Percentiles rank a stretch among this genome's conserved stretches.
These are phyloP conservation scores for Megamerina dolium DNA, from an alignment of 2,888 invertebrate genomes.

Conservation along the genomic window DNA sequence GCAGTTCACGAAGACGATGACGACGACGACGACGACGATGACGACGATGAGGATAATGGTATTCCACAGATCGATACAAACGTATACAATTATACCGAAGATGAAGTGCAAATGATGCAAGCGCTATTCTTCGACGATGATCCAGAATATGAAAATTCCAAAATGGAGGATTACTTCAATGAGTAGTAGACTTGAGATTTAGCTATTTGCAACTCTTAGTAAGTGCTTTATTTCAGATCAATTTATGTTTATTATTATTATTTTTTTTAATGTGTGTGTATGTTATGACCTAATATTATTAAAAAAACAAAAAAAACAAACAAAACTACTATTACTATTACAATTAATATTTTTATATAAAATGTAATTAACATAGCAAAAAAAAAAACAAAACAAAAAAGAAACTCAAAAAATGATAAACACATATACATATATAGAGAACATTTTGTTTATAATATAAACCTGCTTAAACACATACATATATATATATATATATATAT, in stretches of 20 bases:
- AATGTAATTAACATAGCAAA: too few relatives aligned
- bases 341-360: too few relatives aligned
- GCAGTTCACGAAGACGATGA: slow-evolving; percentile 11
- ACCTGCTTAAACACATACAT: too few relatives aligned
- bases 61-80: slow-evolving; percentile 10
- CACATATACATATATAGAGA: too few relatives aligned
- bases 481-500: too few relatives aligned
- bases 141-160: slow-evolving; percentile 16
- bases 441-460: too few relatives aligned
- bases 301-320: too few relatives aligned
- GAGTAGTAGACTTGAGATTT: slow-evolving; percentile 7
- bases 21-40: slow-evolving; percentile 11
- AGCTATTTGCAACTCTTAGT: slow-evolving; percentile 8
- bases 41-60: slow-evolving; percentile 9
- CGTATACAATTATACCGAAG: slow-evolving; percentile 14
- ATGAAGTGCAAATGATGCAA: slow-evolving; percentile 20
- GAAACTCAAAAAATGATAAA: too few relatives aligned
- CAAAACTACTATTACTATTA: too few relatives aligned
- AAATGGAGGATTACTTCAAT: slow-evolving; percentile 16
- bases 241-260: slow-evolving; percentile 15
- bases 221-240: slow-evolving; percentile 18
- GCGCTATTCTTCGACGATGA: slow-evolving; percentile 15
- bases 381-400: too few relatives aligned
- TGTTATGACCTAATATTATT: too few relatives aligned
- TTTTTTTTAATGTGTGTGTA: slow-evolving; percentile 13